Evolutionary conservation across 2,888 invertebrate species (phyloP).

Genomic region (Parasteatoda lunata): DNA sequence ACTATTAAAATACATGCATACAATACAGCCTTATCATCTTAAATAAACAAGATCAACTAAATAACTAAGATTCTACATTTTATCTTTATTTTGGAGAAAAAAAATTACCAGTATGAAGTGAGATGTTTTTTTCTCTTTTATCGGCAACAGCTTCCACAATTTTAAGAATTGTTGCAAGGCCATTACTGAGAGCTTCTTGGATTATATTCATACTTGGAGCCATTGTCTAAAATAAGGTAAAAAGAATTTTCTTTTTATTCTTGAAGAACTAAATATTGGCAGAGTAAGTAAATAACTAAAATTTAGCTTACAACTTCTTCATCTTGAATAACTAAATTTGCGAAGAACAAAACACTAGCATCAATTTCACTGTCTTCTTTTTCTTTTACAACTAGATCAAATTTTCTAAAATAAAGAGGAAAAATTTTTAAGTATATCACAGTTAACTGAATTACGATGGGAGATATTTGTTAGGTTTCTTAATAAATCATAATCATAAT

Average conservation of each 20-base stretch:
- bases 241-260: background rate
- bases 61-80: no score
- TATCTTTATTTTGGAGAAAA: no score
- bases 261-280: background rate
- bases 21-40: no score
- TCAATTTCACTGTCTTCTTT: conserved; percentile 10
- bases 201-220: conserved; percentile 46
- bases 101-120: background rate
- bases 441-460: background rate
- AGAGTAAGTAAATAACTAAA: background rate
- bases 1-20: no score
- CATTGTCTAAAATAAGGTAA: conserved; percentile 18
- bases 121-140: conserved; percentile 26
- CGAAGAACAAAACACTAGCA: conserved; percentile 23
- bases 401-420: conserved; percentile 10
- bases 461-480: background rate
- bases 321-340: conserved; percentile 27
- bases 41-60: no score
- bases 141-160: conserved; percentile 22
- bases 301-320: conserved; percentile 41
- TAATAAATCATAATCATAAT: background rate
- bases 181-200: conserved; percentile 35
- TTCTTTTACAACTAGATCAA: conserved; percentile 29
- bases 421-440: background rate
- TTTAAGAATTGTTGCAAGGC: conserved; percentile 29